phyloP scores from a whole-genome alignment of 2,113 vertebrate species.

The Apodemus speciosus region DNA sequence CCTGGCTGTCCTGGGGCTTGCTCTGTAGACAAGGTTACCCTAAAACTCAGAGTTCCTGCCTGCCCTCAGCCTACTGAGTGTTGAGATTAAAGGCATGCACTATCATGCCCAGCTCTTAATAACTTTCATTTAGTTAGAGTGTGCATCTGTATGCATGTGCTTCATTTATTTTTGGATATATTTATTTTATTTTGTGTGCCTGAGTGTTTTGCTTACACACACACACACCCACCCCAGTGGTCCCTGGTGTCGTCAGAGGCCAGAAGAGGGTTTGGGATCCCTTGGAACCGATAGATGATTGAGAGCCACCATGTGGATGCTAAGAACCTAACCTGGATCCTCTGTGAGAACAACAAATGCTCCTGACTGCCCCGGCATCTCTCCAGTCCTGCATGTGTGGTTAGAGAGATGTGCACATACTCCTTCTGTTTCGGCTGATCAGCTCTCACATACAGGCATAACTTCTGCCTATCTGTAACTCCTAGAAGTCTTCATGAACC shows the following conservation, averaged over 20 bases:
- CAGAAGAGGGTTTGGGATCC: neutral
- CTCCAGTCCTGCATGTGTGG: neutral
- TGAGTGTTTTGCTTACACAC: neutral
- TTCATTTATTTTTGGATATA: neutral
- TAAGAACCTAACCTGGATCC: neutral
- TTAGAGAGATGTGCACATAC: neutral
- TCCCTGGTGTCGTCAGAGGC: neutral
- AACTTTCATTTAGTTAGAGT: slow-evolving; percentile 12
- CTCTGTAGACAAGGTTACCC: neutral
- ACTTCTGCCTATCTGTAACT: neutral
- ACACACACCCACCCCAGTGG: neutral
- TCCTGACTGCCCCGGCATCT: neutral
- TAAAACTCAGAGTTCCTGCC: neutral
- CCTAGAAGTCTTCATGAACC: neutral
- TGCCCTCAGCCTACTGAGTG: neutral
- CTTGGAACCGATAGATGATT: neutral
- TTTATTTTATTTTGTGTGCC: neutral
- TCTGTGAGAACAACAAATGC: neutral
- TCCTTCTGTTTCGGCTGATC: neutral
- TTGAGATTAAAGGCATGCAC: neutral
- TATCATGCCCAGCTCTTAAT: neutral
- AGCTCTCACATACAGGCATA: neutral
- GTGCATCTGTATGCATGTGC: neutral
- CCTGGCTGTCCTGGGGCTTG: neutral
- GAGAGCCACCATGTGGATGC: neutral